Evolutionary conservation across 2,888 invertebrate genomes (phyloP).

Genomic region (Parthenolecanium corni): DNA sequence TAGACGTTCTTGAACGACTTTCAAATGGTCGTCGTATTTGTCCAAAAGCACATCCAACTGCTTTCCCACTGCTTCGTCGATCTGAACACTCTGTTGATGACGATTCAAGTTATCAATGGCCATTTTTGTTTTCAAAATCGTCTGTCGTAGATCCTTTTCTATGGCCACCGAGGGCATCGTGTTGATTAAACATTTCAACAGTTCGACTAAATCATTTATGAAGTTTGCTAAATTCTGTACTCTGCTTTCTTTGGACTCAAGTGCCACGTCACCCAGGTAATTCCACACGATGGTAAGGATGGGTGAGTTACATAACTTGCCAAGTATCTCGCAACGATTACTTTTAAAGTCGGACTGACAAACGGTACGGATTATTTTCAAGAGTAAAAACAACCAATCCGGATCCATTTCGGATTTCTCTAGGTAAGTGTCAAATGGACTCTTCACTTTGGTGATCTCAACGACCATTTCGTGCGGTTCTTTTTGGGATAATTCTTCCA

Average conservation of each 20-base stretch:
- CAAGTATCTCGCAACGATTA: slow-evolving; percentile 3
- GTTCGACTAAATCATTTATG: slow-evolving; percentile 33
- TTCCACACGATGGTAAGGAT: slow-evolving; percentile 14
- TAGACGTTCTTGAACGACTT: slow-evolving; percentile 25
- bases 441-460: slow-evolving; percentile 10
- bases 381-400: slow-evolving; percentile 25
- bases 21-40: slow-evolving; percentile 25
- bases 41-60: slow-evolving; percentile 25
- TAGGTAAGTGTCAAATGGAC: slow-evolving; percentile 17
- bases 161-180: slow-evolving; percentile 36
- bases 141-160: slow-evolving; percentile 35
- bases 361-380: slow-evolving; percentile 22
- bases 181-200: slow-evolving; percentile 38
- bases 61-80: slow-evolving; percentile 21
- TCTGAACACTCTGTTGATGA: slow-evolving; percentile 21
- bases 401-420: slow-evolving; percentile 7
- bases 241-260: slow-evolving; percentile 31
- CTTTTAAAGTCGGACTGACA: slow-evolving; percentile 22
- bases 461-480: slow-evolving; percentile 23
- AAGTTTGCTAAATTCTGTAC: slow-evolving; percentile 34
- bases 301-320: neutral
- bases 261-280: slow-evolving; percentile 30
- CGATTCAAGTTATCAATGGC: slow-evolving; percentile 34
- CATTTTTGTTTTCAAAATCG: slow-evolving; percentile 34
- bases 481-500: slow-evolving; percentile 23